Percentiles rank a stretch among this genome's conserved stretches.
Conservation (phyloP, 64 coral and sea anemone species). For the Montipora capricornis region DNA sequence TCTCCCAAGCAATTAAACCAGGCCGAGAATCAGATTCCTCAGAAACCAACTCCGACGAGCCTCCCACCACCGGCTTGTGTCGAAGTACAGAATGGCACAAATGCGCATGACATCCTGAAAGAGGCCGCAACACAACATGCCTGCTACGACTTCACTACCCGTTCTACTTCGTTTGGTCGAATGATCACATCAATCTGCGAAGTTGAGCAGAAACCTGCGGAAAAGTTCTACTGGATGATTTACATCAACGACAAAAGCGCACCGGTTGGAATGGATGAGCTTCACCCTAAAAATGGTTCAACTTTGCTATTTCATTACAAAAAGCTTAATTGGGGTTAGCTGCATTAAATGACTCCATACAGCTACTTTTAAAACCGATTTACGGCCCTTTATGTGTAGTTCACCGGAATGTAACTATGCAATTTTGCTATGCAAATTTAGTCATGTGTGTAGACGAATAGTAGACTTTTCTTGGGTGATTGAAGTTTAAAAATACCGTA, state of each 20-base stretch:
- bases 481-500: neutral
- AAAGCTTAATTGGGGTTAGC: slow-evolving; percentile 29
- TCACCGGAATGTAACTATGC: no score
- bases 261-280: slow-evolving; percentile 68
- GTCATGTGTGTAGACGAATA: no score
- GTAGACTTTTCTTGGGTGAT: neutral
- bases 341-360: no score
- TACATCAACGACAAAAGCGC: slow-evolving; percentile 47
- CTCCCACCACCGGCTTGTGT: neutral
- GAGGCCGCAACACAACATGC: slow-evolving; percentile 37
- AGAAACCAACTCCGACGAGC: neutral
- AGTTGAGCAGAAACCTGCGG: neutral
- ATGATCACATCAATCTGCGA: slow-evolving; percentile 65
- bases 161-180: slow-evolving; percentile 53
- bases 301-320: slow-evolving; percentile 79
- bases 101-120: slow-evolving; percentile 62
- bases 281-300: slow-evolving; percentile 61
- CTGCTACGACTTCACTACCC: slow-evolving; percentile 16
- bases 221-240: slow-evolving; percentile 76
- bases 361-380: no score
- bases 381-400: no score
- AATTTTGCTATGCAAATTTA: no score
- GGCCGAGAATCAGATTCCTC: neutral
- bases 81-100: slow-evolving; percentile 35
- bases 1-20: neutral